Percentiles rank a stretch among this genome's conserved stretches.
Evolutionary conservation across 2,888 invertebrate species (phyloP).

Genomic region (Syritta pipiens): DNA sequence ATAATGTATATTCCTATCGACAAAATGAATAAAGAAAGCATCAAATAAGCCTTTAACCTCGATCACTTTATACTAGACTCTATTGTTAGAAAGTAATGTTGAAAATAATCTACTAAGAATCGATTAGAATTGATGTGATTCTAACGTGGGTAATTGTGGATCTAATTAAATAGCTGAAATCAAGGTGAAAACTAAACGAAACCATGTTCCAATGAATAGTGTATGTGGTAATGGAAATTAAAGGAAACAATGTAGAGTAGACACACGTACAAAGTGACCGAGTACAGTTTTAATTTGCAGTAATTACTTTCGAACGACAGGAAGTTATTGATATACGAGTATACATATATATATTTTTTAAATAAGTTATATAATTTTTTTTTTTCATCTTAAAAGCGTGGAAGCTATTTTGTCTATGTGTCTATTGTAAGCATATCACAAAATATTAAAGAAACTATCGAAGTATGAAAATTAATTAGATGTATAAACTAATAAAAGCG

Average conservation of each 20-base stretch:
- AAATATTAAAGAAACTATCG: too few species aligned
- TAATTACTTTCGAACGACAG: too few species aligned
- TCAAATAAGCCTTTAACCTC: conserved; percentile 2
- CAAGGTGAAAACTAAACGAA: conserved; percentile 18
- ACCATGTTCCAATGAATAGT: neutral
- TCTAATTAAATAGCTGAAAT: conserved; percentile 23
- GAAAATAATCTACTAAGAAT: conserved; percentile 13
- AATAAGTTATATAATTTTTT: too few species aligned
- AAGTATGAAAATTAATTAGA: too few species aligned
- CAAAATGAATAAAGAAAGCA: conserved; percentile 35
- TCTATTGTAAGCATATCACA: too few species aligned
- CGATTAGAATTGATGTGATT: conserved; percentile 10
- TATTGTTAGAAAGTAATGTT: conserved; percentile 28
- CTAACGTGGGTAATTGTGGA: neutral
- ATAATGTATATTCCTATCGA: conserved; percentile 9
- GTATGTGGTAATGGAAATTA: neutral
- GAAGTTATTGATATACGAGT: too few species aligned
- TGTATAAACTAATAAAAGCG: too few species aligned
- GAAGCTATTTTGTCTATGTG: too few species aligned
- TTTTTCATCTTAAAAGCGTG: too few species aligned
- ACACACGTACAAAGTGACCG: too few species aligned
- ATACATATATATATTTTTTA: too few species aligned
- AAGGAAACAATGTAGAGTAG: neutral
- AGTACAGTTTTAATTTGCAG: too few species aligned
- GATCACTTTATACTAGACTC: neutral